Base-by-base conservation (phyloP, 92 coral and sea anemone species). In the Metridium senile region DNA sequence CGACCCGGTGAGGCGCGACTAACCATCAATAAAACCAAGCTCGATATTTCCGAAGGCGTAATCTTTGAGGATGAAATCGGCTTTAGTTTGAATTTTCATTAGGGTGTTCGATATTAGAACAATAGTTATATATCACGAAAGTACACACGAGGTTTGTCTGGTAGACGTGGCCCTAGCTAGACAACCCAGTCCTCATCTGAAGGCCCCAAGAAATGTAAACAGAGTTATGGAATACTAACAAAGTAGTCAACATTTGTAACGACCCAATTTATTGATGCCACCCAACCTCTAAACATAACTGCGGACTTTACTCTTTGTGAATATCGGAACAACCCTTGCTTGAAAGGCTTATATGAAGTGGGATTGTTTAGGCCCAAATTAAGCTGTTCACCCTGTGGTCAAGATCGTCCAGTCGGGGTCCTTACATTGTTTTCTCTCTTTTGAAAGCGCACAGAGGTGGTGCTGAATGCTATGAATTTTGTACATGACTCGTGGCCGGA, bases 401-500 rank as follows among this genome's bases (percentile, higher is more conserved):
- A 71, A 46, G 58, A 79, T 68, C 68, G 56, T 26, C 9, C 54
- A 29, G 72, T 70, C 26, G 77, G 84, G 76, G 84, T 76, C 17
- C 46, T 39, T 57, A n/a, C 31, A 51, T 79, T 79, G 84, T 79
- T 71, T 68, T 21, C 54, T 58, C 61, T 59, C 34, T 34, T 68
- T 70, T 70, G 31, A 68, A 56, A 39, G 43, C 70, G 57, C 69
- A 68, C 73, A 58, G 33, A 74, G 33, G 66, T 32, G 58, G 39
- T 29, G 23, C 61, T 67, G 28, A 62, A 74, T 74, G 76, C 75
- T 68, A 57, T 56, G 74, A 70, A 79, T 79, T 77, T 57, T 33
- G 69, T 33, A 69, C 29, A 63, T 34, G 77, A 70, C 34, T 79
- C 76, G 58, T 34, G 25, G 66, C 84, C 84, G 84, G 84, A 79